These are phyloP conservation scores for Lepus townsendii DNA, from an alignment of 2,797 vertebrate species.

Conservation along the genomic window DNA sequence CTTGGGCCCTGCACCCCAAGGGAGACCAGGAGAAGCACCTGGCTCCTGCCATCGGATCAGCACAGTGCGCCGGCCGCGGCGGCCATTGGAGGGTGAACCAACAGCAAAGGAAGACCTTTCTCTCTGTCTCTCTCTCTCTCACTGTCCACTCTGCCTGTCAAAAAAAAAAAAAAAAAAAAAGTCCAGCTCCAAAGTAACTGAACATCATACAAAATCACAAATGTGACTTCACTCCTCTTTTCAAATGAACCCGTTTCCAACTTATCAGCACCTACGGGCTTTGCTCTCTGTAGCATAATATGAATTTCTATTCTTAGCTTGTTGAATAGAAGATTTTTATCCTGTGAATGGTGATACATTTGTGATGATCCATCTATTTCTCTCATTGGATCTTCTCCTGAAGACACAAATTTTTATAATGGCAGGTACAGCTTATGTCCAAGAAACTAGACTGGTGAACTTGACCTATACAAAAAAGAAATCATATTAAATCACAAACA, in stretches of 20 bases:
- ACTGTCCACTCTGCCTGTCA: too few species aligned
- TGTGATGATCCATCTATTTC: slow-evolving; percentile 2
- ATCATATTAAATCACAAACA: not conserved
- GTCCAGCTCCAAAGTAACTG: not conserved
- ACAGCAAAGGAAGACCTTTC: too few species aligned
- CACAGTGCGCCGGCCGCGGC: too few species aligned
- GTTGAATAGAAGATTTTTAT: not conserved
- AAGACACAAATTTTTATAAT: not conserved
- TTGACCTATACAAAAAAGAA: not conserved
- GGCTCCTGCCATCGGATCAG: too few species aligned
- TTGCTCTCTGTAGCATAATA: not conserved
- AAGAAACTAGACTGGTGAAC: not conserved
- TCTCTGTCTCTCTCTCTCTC: too few species aligned
- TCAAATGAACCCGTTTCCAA: not conserved
- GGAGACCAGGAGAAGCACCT: too few species aligned
- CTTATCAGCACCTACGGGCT: not conserved
- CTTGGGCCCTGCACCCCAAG: too few species aligned
- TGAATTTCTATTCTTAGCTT: not conserved
- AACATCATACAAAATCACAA: not conserved
- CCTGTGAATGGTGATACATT: not conserved
- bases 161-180: not conserved
- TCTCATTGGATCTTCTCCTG: slow-evolving; percentile 21
- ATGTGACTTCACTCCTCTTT: not conserved
- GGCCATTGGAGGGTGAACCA: too few species aligned
- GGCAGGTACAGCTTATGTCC: not conserved